Percentiles rank a stretch among this genome's conserved stretches.
Conservation (phyloP, 53 echinoderm and acorn worm species). For the Paelopatides confundens region DNA sequence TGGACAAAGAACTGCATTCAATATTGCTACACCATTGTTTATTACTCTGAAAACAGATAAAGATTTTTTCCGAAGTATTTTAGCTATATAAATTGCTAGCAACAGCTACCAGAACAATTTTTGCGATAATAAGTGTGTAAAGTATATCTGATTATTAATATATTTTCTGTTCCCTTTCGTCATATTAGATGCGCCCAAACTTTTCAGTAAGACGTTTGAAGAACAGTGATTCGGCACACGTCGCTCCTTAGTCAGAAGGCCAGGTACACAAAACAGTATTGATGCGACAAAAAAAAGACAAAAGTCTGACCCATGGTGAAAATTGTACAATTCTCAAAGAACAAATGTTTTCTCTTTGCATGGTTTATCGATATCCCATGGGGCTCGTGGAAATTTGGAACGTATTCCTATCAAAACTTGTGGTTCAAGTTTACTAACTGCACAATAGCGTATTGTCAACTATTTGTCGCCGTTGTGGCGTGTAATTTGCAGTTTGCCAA, state of each 20-base stretch:
- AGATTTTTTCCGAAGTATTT: neutral
- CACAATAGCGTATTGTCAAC: constrained; percentile 31
- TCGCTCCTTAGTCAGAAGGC: constrained; percentile 5
- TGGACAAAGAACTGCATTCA: neutral
- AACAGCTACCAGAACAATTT: no score
- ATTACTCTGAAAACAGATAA: neutral
- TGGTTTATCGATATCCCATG: constrained; percentile 25
- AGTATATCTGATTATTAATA: no score
- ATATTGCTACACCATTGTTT: neutral
- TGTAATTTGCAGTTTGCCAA: neutral
- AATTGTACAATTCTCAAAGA: constrained; percentile 15
- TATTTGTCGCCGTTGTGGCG: neutral
- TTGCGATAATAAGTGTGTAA: no score
- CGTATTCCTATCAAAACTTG: neutral
- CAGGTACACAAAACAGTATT: constrained; percentile 27
- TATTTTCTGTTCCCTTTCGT: neutral
- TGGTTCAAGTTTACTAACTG: constrained; percentile 20
- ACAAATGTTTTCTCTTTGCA: neutral
- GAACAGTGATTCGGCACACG: constrained; percentile 45
- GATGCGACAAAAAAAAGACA: constrained; percentile 12
- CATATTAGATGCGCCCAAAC: constrained; percentile 16
- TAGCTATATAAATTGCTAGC: no score
- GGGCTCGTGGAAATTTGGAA: constrained; percentile 4
- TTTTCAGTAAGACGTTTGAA: constrained; percentile 8
- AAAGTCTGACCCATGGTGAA: constrained; percentile 12